phyloP scores from a whole-genome alignment of 2,113 vertebrate genomes.

The Loxodonta africana region DNA sequence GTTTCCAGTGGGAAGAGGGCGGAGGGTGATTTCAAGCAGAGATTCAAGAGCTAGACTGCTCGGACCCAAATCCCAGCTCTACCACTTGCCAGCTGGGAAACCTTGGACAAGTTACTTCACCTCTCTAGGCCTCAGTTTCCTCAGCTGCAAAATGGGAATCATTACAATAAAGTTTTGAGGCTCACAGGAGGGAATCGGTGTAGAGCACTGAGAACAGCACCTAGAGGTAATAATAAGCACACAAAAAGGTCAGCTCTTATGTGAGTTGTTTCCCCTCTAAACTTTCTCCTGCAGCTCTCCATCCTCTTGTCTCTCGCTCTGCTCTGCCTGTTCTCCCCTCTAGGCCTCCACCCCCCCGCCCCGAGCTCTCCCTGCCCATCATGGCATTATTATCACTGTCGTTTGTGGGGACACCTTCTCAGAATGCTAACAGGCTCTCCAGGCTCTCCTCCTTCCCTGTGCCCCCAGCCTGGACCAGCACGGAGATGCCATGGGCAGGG shows the following conservation, averaged over 20 bases:
- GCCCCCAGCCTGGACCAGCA: background rate
- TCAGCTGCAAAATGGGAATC: background rate
- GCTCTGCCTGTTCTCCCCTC: background rate
- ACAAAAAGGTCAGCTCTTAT: background rate
- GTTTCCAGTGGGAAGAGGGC: background rate
- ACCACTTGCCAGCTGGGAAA: background rate
- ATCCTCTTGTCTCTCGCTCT: background rate
- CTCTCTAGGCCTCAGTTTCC: background rate
- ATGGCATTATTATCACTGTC: background rate
- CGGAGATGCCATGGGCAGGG: background rate
- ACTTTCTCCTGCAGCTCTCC: background rate
- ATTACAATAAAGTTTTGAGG: background rate
- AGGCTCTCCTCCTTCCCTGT: background rate
- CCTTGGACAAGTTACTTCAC: background rate
- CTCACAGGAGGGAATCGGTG: fast-evolving
- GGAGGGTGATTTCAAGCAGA: background rate
- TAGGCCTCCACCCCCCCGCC: too few species aligned
- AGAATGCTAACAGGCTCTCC: slow-evolving; percentile 77
- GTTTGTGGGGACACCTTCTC: slow-evolving; percentile 37
- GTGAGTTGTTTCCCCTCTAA: fast-evolving
- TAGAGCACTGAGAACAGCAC: fast-evolving
- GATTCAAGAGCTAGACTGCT: background rate
- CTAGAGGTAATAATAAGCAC: background rate
- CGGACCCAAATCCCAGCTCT: background rate
- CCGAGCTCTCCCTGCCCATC: background rate